A percentile compares a stretch with the other conserved stretches of the same genome.
These are phyloP conservation scores for Nudaria mundana DNA, from an alignment of 2,888 invertebrate genomes.

Conservation along the genomic window DNA sequence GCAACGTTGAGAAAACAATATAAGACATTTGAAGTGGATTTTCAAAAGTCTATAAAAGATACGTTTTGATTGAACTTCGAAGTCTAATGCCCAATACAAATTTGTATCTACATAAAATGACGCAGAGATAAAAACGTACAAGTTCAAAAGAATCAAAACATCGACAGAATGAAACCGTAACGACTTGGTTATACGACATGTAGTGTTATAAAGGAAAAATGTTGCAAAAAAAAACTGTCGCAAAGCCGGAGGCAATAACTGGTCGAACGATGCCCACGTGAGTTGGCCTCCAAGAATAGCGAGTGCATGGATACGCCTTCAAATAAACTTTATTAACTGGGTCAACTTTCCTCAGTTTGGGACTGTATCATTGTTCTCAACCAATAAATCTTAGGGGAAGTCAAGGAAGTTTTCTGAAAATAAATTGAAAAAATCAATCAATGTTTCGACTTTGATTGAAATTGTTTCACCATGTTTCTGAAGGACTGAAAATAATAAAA, in stretches of 20 bases:
- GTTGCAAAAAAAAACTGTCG: slow-evolving; percentile 32
- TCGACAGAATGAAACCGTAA: slow-evolving; percentile 13
- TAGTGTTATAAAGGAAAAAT: slow-evolving; percentile 21
- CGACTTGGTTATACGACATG: slow-evolving; percentile 20
- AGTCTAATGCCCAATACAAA: background rate
- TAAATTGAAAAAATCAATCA: background rate
- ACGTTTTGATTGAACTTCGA: too few relatives aligned
- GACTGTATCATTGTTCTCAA: background rate
- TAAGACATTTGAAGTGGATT: too few relatives aligned
- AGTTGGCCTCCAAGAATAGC: slow-evolving; percentile 10
- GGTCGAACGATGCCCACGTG: slow-evolving; percentile 34
- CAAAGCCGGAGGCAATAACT: slow-evolving; percentile 35
- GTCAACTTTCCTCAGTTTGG: background rate
- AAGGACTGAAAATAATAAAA: too few relatives aligned
- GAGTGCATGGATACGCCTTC: slow-evolving; percentile 18
- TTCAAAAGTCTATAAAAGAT: too few relatives aligned
- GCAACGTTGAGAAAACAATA: too few relatives aligned
- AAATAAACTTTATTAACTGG: background rate
- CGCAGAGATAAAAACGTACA: background rate
- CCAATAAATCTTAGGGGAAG: background rate
- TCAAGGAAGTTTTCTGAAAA: background rate
- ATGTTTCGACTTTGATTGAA: background rate
- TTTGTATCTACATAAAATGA: background rate
- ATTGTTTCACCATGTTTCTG: background rate
- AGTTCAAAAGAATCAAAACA: slow-evolving; percentile 11